Base-by-base conservation (phyloP, 1,140 invertebrate species). In the Leptopilina clavipes region DNA sequence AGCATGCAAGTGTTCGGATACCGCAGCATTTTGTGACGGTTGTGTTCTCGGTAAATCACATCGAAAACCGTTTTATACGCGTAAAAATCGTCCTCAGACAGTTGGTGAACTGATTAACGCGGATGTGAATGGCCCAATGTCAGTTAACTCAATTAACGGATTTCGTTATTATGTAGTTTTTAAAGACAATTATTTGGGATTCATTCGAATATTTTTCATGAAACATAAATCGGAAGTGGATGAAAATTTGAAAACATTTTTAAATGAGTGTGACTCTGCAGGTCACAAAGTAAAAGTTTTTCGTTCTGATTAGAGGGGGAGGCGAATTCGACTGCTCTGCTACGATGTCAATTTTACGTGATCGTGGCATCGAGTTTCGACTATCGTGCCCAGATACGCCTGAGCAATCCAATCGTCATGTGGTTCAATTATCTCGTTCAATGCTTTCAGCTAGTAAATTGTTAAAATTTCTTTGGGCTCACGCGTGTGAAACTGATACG, bases 161-260 rank as follows among this genome's bases (percentile, higher is more conserved):
- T 72, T 72, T 52, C 71, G 44, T 8, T 72, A 72, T 45, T 72
- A 72, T 14, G 71, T 72, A 11, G 45, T 44, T 6, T 79, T 79
- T 25, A 76, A 79, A 56, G 78, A 76, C 22, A 75, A 79, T 22
- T 79, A 40, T 59, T 76, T 75, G 1, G 43, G 72, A 8, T 76
- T 40, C 3, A 2, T 70, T 59, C 70, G 72, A 6, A 25, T 72
- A 72, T 72, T 22, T 14, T 72, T 72, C 11, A 48, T 72, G 71
- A 72, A 72, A 52, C 44, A 72, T 25, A 72, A 72, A 52, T 72
- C 71, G 5, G 71, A 72, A 25, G 45, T 72, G 6, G 44, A 19
- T 31, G 44, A n/a, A 8, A 48, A 72, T n/a, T 52, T 72, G n/a
- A 54, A 72, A 25, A 52, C 71, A 25, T 72, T 72, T 72, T 72